phyloP scores from a whole-genome alignment of 2,888 invertebrate genomes.

The Callosobruchus maculatus region DNA sequence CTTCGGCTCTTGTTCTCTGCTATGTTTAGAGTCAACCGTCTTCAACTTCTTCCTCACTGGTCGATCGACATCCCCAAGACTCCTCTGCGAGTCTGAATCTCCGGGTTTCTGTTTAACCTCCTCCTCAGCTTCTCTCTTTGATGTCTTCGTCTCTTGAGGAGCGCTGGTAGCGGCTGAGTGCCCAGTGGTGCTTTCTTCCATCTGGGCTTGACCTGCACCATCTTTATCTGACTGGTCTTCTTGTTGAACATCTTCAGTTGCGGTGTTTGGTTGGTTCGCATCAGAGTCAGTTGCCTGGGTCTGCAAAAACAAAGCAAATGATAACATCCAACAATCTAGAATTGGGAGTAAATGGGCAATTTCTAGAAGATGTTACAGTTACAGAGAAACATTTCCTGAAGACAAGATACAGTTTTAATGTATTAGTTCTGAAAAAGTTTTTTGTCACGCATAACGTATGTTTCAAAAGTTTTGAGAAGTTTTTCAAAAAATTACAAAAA shows the following conservation, averaged over 20 bases:
- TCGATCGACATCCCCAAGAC: constrained; percentile 61
- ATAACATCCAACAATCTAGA: too few species aligned
- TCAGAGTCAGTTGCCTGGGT: constrained; percentile 47
- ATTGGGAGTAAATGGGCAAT: too few species aligned
- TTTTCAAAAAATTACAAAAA: too few species aligned
- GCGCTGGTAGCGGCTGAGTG: constrained; percentile 54
- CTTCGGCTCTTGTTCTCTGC: constrained; percentile 44
- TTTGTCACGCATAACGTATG: too few species aligned
- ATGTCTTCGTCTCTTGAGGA: constrained; percentile 38
- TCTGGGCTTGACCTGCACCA: constrained; percentile 71
- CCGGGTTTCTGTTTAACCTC: constrained; percentile 68
- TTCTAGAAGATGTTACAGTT: too few species aligned
- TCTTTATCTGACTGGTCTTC: constrained; percentile 63
- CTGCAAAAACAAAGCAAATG: constrained; percentile 36
- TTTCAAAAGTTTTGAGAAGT: too few species aligned
- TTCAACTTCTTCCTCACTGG: constrained; percentile 62
- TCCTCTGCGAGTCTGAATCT: constrained; percentile 69
- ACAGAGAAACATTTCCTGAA: too few species aligned
- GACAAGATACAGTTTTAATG: too few species aligned
- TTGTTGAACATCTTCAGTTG: constrained; percentile 50
- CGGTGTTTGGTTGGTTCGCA: constrained; percentile 42
- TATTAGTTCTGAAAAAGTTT: too few species aligned
- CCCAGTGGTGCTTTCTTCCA: constrained; percentile 67
- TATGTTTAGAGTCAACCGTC: constrained; percentile 35
- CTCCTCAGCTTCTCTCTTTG: constrained; percentile 37